Base-by-base conservation (phyloP, 2,797 vertebrate genomes). In the Babyrousa celebensis region DNA sequence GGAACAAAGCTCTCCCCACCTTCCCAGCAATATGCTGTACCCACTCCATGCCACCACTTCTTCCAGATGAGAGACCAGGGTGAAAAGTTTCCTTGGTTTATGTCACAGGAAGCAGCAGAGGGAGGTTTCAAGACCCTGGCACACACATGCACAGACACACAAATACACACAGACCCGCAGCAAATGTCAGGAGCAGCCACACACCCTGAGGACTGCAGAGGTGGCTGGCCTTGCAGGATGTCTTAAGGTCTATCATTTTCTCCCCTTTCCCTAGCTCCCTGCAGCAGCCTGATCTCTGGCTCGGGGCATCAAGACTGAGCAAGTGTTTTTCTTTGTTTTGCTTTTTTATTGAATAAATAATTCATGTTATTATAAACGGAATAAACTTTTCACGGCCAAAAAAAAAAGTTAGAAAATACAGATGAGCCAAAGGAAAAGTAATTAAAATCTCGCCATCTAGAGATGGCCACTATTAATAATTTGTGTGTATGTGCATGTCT, bases 271-370 rank as follows among this genome's bases (percentile, higher is more conserved):
- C n/a, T 15, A 16, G 36, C 56, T 70, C 48, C 25, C 27, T 21
- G 4, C 29, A 63, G 84, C 43, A 23, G 12, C 77, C 65, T 56
- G 21, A 0, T 88, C 15, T 54, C 67, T 84, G 67, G 12, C 29
- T 83, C 52, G 43, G 43, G 75, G 79, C 52, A 79, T 9, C 6
- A 68, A 88, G 40, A 96, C 40, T 36, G 32, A 70, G 36, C 36
- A 56, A 56, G 10, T 54, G 10, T 54, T 83, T 72, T 87, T 72
- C 6, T 14, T 85, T 68, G 23, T 5, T 84, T 88, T 85, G 20
- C n/a, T 32, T 93, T 88, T 32, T 77, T 67, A 91, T 75, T 90
- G 75, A 54, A 71, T 58, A 94, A 90, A 84, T 87, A 90, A 95
- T 83, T 80, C 23, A 87, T 6, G 32, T 65, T 82, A 36, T 14